Evolutionary conservation across 2,888 invertebrate genomes (phyloP), one percentile per base, ranked within the genome.

Genomic region (Sceliomorpha sp.): DNA sequence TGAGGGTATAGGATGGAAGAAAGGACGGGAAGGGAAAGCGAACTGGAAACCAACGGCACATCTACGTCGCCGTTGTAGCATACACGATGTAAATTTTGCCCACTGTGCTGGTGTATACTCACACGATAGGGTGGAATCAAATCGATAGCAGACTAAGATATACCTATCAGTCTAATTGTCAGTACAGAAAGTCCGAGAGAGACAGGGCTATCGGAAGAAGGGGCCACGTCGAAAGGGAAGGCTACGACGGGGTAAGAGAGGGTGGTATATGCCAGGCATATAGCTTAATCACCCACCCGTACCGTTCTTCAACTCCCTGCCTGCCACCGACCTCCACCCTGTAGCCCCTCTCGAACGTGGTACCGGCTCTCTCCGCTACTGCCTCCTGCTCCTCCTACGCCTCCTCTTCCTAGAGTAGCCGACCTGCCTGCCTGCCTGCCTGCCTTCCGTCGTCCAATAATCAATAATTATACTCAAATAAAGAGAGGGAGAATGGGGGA

Each of bases 401-500:
- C 71, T 62, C 68, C 79, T 79, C 79, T 78, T 80, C 81, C 80
- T 80, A 78, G 86, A 85, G 84, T 84, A 83, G 83, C 82, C 83
- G 80, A 83, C 79, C 84, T 84, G 83, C 83, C 83, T 80, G 83
- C 80, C 84, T 84, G 83, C 79, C 84, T 84, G 83, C 83, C 83
- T 80, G 83, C 80, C 84, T 84, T 85, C 84, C 82, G 80, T 82
- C 89, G 86, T 89, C 88, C 89, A 88, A 91, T 91, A 91, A 91
- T 91, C 90, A 90, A 91, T 91, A 90, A 91, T 90, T 90, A 90
- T 90, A 89, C 90, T 90, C 89, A 90, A 90, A 91, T 90, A 90
- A 90, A 90, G 90, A 90, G 90, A 89, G 83, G 84, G 81, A 80
- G 79, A 70, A 70, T 58, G 83, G 79, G 78, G 79, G 83, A 81